These are phyloP conservation scores for Drosophila nr. perissopoda DNA, from an alignment of 2,888 invertebrate genomes.

Conservation along the genomic window DNA sequence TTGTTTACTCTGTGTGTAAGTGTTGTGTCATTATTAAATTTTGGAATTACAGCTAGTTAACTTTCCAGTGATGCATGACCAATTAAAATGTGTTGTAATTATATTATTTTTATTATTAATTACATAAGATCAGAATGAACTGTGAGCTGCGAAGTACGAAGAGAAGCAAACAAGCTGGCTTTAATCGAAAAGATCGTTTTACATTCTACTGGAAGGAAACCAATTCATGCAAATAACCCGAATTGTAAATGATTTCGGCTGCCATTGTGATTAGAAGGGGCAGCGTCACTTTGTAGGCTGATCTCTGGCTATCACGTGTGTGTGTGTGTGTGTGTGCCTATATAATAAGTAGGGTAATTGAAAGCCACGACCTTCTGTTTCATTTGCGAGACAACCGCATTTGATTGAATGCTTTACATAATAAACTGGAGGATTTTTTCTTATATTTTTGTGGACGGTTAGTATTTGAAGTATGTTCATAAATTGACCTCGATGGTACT, in stretches of 20 bases:
- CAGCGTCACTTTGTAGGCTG: conserved; percentile 35
- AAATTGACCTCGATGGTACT: conserved; percentile 41
- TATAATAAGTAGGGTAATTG: conserved; percentile 63
- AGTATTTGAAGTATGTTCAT: conserved; percentile 39
- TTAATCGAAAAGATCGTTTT: neutral
- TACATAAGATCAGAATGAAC: neutral
- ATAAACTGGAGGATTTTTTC: conserved; percentile 41
- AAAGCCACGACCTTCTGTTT: conserved; percentile 62
- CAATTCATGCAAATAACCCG: conserved; percentile 27
- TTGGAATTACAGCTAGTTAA: conserved; percentile 49
- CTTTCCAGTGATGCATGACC: conserved; percentile 51
- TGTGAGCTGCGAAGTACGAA: neutral
- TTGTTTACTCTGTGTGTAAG: conserved; percentile 30
- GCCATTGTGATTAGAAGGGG: conserved; percentile 60
- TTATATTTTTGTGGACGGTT: neutral
- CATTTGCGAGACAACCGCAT: conserved; percentile 58
- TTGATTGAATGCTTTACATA: conserved; percentile 58
- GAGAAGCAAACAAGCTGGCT: neutral
- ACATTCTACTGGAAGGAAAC: conserved; percentile 6
- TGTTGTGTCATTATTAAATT: conserved; percentile 57
- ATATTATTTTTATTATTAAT: conserved; percentile 20
- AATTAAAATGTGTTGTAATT: conserved; percentile 44
- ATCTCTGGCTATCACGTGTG: conserved; percentile 26
- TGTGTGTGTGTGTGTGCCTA: no score
- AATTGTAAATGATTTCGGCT: conserved; percentile 34